Evolutionary conservation across 64 coral and sea anemone species (phyloP), one percentile per base, ranked within the genome.

Genomic region (Orbicella faveolata): DNA sequence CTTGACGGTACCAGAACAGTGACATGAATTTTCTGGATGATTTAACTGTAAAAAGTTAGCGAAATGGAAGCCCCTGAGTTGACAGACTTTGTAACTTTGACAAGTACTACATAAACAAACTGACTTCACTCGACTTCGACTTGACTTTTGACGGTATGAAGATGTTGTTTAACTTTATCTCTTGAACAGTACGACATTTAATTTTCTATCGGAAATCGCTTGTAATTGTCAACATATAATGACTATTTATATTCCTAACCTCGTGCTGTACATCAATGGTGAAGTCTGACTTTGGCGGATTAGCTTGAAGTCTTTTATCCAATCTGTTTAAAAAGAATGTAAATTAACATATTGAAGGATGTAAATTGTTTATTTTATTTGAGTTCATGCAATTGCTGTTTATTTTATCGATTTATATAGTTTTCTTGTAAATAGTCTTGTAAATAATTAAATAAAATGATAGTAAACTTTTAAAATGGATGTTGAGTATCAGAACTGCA

Each of bases 231-330:
- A 30, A 18, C 12, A 59, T 0, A 59, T 59, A 14, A 59, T 9
- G 55, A 59, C 15, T 72, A 73, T 30, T 54, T 69, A 74, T 68
- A 30, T 25, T 52, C 76, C 95, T 74, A 72, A 93, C 96, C 96
- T 98, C 96, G 84, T 98, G 96, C 79, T 98, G 96, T 65, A 91
- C 79, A 61, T 98, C 96, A 59, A 98, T 98, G 21, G 89, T 91
- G 52, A 98, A 98, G 76, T 98, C 96, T 3, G 91, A 87, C 65
- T 89, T 90, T 36, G 77, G 80, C 52, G 93, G 74, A 34, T 66
- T 75, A 5, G 87, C 64, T 23, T 77, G 62, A 68, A 93, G 81
- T 79, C 93, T 94, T 86, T 94, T 81, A 68, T 70, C 66, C 18
- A 94, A 23, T 34, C 75, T 88, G 53, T 61, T n/a, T 36, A 20